Base-by-base conservation (phyloP, 2,113 vertebrate genomes). In the Psittacula cyanocephala region DNA sequence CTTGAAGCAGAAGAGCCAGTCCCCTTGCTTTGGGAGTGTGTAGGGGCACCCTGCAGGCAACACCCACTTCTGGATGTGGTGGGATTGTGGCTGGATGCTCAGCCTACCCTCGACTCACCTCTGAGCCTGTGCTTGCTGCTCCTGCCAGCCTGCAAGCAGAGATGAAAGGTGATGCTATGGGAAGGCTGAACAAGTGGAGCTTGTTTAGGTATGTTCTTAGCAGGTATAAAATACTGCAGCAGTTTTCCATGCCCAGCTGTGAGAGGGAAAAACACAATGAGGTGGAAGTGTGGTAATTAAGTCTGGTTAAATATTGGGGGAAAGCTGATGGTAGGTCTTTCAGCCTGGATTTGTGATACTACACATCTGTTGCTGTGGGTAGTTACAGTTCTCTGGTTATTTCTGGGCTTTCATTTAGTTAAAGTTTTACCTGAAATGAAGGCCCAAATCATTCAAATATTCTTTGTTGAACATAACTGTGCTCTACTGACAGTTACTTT, bases 61-160 rank as follows among this genome's bases (percentile, higher is more conserved):
- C 37, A 52, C 31, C 4, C 3, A 1, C 44, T n/a, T 0, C 27
- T 33, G 49, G 12, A 15, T 39, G 2, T 0, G 0, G 14, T 2
- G 5, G 39, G 47, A 19, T 18, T 28, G 29, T 2, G 5, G 22
- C 35, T 53, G 52, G 15, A 19, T 41, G 27, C 76, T n/a, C 35
- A 25, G 50, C 50, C 29, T 1, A 2, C 41, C n/a, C 31, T 39
- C 2, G 1, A 33, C 11, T 37, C 11, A 22, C 3, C 19, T 60
- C 47, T 6, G 27, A 43, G 17, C 24, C 22, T 37, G 10, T 1
- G 3, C 13, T 72, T 7, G 3, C 37, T 76, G 41, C n/a, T 83
- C 10, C 59, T 6, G 2, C 16, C 1, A 0, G 9, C 19, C 31
- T 49, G 44, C 67, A 65, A 35, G 29, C 35, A 74, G 31, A 64